These are phyloP conservation scores for Callinectes sapidus DNA, from an alignment of 2,888 invertebrate species.

Conservation along the genomic window DNA sequence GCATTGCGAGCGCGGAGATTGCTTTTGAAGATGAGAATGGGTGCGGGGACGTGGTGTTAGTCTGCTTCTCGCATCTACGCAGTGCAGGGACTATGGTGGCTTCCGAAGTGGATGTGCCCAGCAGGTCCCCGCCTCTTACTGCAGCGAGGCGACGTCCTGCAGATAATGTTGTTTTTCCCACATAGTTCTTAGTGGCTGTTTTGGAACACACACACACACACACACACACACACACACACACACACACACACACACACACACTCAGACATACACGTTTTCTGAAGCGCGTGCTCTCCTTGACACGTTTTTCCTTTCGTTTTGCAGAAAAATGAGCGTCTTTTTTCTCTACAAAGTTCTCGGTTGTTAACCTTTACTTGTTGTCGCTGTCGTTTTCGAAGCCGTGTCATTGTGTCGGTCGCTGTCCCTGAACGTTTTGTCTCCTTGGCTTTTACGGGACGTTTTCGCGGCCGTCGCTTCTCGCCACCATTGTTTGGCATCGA, in stretches of 20 bases:
- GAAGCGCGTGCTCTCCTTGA: not conserved
- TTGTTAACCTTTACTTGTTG: not conserved
- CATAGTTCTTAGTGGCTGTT: no score
- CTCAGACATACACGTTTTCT: not conserved
- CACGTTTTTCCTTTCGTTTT: not conserved
- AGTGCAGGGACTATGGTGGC: no score
- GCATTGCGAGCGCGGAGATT: no score
- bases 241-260: not conserved
- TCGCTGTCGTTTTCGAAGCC: not conserved
- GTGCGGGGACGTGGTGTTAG: no score
- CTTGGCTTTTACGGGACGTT: not conserved
- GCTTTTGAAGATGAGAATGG: no score
- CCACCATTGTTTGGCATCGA: not conserved
- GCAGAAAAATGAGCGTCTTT: not conserved
- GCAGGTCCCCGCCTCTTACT: no score
- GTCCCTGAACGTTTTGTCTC: not conserved
- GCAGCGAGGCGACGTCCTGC: no score
- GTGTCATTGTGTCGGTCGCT: not conserved
- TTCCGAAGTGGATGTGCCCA: no score
- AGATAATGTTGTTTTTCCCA: no score
- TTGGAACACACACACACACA: not conserved
- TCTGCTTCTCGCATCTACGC: no score
- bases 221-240: not conserved
- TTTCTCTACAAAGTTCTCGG: not conserved
- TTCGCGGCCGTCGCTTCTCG: not conserved